Percentiles rank a stretch among this genome's conserved stretches.
phyloP scores from a whole-genome alignment of 1,140 invertebrate genomes.

The Bombus affinis region DNA sequence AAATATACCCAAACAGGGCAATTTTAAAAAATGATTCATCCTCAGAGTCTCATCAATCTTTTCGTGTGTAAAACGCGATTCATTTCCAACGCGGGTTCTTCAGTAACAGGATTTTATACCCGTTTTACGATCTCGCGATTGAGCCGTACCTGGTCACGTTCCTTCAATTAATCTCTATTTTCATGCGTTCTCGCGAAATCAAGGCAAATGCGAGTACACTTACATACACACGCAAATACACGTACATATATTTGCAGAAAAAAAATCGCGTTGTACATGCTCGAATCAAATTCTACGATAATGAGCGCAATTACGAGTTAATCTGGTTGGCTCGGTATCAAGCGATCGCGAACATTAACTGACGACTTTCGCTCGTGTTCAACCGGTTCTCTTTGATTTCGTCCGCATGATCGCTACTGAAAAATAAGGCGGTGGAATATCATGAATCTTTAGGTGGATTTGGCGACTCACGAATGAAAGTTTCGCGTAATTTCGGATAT shows the following conservation, averaged over 20 bases:
- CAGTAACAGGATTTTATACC: not conserved
- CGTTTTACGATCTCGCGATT: conserved; percentile 20
- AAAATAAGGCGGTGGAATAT: conserved; percentile 35
- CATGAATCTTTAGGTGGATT: conserved; percentile 46
- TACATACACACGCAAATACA: too few species aligned
- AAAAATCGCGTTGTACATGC: not conserved
- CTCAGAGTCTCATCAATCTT: conserved; percentile 3
- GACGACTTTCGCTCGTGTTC: conserved; percentile 64
- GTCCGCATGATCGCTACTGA: conserved; percentile 59
- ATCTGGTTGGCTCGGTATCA: conserved; percentile 56
- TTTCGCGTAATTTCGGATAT: not conserved
- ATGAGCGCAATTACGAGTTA: conserved; percentile 69
- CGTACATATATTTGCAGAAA: not conserved
- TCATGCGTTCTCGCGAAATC: conserved; percentile 7
- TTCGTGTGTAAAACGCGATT: not conserved
- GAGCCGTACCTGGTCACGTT: conserved; percentile 34
- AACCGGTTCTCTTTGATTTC: conserved; percentile 66
- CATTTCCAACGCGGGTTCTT: not conserved
- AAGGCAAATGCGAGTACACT: not conserved
- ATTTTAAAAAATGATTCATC: not conserved
- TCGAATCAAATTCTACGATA: conserved; percentile 63
- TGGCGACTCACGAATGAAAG: conserved; percentile 11
- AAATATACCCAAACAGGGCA: too few species aligned
- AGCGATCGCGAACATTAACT: conserved; percentile 55
- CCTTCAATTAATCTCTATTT: conserved; percentile 43